Conservation (phyloP, 2,888 invertebrate genomes). For the Lysandra coridon region DNA sequence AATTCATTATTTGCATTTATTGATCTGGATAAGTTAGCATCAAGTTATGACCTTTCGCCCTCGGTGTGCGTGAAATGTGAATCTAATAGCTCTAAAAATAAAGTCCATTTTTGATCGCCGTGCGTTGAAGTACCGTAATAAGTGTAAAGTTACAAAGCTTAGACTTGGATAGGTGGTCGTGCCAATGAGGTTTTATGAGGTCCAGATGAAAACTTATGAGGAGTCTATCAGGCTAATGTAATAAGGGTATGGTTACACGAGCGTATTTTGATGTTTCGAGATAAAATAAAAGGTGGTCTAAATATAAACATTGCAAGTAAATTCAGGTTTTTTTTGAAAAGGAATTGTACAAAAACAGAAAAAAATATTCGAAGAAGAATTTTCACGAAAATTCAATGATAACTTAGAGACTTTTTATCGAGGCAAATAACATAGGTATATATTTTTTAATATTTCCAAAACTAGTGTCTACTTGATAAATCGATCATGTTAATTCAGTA, state of each 20-base stretch:
- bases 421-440: neutral
- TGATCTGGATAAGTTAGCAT: slow-evolving; percentile 44
- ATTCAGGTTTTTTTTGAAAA: no score
- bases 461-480: neutral
- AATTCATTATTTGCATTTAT: slow-evolving; percentile 36
- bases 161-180: slow-evolving; percentile 48
- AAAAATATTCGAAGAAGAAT: no score
- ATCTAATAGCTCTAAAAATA: slow-evolving; percentile 35
- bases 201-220: slow-evolving; percentile 55
- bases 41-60: slow-evolving; percentile 45
- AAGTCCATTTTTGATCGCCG: slow-evolving; percentile 50
- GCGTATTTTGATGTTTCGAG: neutral
- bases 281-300: neutral
- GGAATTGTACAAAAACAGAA: no score
- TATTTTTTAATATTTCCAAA: no score
- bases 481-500: no score
- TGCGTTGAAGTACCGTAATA: slow-evolving; percentile 52
- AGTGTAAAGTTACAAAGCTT: slow-evolving; percentile 57
- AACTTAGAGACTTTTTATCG: neutral
- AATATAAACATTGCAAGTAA: no score
- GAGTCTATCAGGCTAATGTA: slow-evolving; percentile 44
- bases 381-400: neutral
- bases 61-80: neutral
- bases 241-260: slow-evolving; percentile 44
- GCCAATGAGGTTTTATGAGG: slow-evolving; percentile 55